Evolutionary conservation across 2,888 invertebrate genomes (phyloP).

Genomic region (Helobdella robusta): DNA sequence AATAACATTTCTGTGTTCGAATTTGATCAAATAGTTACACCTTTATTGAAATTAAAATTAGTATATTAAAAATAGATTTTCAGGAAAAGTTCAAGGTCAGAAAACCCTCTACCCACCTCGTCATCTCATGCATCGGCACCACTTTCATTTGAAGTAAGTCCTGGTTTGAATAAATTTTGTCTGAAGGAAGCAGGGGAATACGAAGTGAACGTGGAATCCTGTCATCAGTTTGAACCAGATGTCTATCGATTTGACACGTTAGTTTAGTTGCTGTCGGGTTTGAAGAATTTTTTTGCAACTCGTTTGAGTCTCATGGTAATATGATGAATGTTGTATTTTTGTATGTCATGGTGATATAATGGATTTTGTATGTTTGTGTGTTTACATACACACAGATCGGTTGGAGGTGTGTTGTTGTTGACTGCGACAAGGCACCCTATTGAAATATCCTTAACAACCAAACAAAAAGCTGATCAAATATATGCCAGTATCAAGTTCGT

Average conservation of each 20-base stretch:
- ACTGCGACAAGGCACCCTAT: conserved; percentile 45
- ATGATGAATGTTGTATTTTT: neutral
- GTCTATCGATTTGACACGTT: conserved; percentile 54
- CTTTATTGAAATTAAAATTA: too few relatives aligned
- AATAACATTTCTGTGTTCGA: too few relatives aligned
- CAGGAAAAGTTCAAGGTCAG: too few relatives aligned
- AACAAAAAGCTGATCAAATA: too few relatives aligned
- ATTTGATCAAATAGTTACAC: too few relatives aligned
- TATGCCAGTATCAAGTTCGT: too few relatives aligned
- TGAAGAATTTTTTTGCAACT: neutral
- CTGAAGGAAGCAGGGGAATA: conserved; percentile 57
- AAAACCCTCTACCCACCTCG: too few relatives aligned
- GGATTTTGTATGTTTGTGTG: neutral
- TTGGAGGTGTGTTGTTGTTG: conserved; percentile 42
- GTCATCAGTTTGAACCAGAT: conserved; percentile 64
- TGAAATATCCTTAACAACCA: conserved; percentile 46
- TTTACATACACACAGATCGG: conserved; percentile 36
- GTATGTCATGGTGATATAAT: neutral
- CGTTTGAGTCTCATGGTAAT: neutral
- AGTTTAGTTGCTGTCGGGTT: neutral
- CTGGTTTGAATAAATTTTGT: conserved; percentile 66
- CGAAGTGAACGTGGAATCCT: conserved; percentile 60
- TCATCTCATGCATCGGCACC: too few relatives aligned
- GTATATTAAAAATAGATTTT: too few relatives aligned
- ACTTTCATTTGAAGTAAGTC: conserved; percentile 54